Base-by-base conservation (phyloP, 2,797 vertebrate species). In the Anisognathus igniventris region DNA sequence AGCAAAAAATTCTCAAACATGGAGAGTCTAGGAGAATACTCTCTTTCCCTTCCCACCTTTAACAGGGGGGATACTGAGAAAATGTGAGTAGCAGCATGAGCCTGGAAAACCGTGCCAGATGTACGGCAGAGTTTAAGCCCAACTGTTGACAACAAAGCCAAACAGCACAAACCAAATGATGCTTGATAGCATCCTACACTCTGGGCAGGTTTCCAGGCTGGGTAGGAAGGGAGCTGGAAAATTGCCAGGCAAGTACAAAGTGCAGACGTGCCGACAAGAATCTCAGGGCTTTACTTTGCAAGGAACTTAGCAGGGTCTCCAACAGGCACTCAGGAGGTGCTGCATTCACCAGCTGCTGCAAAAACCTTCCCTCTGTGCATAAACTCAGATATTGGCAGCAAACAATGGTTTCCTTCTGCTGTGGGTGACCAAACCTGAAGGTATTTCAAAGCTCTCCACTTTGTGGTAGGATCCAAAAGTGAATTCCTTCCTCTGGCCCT, bases 191-290 rank as follows among this genome's bases (percentile, higher is more conserved):
- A 35, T 75, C 62, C 66, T 37, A 24, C 9, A 3, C 25, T 62
- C 23, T 0, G 1, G 1, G 70, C 64, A 87, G 48, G 24, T 12
- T 85, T 93, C 92, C 95, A 93, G 14, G 11, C 53, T 44, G 44
- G 53, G 31, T 87, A 25, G 56, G 74, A 87, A 89, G 64, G 13
- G 60, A 92, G 40, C 33, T 93, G 89, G 75, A 74, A 88, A 74
- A 39, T 42, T 71, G 45, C 72, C 84, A 94, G 72, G 17, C 2
- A 10, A 82, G 40, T 25, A 71, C 21, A 31, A 66, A 89, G 33
- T 42, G 48, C 53, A 50, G 75, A 60, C 15, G 6, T 92, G 84
- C 73, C 0, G 0, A 92, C 51, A 45, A 0, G 6, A 66, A 33
- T 58, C 22, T 31, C 17, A 2, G 48, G 15, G 57, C 16, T 60